Evolutionary conservation across 2,113 vertebrate species (phyloP).

Genomic region (Triplophysa rosa): DNA sequence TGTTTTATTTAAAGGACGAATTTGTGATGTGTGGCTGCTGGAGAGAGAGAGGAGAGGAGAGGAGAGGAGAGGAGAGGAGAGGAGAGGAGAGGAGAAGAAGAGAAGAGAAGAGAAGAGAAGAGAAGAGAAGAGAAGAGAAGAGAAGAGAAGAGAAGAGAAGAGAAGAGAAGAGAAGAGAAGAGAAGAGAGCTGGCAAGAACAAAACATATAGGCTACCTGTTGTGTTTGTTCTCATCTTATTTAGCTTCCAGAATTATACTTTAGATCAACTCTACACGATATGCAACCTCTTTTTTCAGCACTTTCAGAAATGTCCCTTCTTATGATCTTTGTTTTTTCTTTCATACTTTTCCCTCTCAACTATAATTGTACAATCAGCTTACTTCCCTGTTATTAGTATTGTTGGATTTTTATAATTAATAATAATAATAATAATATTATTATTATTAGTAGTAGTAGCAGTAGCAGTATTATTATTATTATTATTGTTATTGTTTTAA

Average conservation of each 20-base stretch:
- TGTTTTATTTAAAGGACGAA: neutral
- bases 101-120: too few species aligned
- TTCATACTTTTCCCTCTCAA: neutral
- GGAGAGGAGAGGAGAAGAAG: slow-evolving; percentile 54
- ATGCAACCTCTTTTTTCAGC: neutral
- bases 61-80: slow-evolving; percentile 14
- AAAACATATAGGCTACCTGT: slow-evolving; percentile 11
- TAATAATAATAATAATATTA: too few species aligned
- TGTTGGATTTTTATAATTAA: too few species aligned
- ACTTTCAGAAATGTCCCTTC: neutral
- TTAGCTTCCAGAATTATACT: neutral
- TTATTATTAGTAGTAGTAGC: too few species aligned
- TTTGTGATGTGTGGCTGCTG: neutral
- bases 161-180: slow-evolving; percentile 43
- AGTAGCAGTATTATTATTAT: too few species aligned
- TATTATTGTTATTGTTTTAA: too few species aligned
- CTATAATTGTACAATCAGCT: neutral
- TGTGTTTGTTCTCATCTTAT: slow-evolving; percentile 12
- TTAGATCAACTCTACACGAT: neutral
- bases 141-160: slow-evolving; percentile 45
- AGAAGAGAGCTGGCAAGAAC: neutral
- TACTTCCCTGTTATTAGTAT: neutral
- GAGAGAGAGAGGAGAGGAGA: slow-evolving; percentile 34
- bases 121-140: slow-evolving; percentile 45
- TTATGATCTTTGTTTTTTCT: neutral